phyloP scores from a whole-genome alignment of 2,888 invertebrate species.

The Synergus umbraculus region DNA sequence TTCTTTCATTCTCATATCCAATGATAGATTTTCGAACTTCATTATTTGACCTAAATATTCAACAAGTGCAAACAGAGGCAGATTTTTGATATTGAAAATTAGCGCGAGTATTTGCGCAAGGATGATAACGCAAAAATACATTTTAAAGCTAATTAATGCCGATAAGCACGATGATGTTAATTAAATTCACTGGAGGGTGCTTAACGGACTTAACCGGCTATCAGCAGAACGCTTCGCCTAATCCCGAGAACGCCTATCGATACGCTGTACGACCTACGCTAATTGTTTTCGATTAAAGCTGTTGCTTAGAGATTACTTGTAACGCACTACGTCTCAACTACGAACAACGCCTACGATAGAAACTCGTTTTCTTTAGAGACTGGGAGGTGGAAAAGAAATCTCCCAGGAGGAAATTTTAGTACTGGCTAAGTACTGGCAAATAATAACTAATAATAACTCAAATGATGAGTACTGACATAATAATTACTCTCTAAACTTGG shows the following conservation, averaged over 20 bases:
- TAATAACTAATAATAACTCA: too few relatives aligned
- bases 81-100: slow-evolving; percentile 32
- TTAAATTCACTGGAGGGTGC: slow-evolving; percentile 32
- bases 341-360: slow-evolving; percentile 73
- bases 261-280: slow-evolving; percentile 70
- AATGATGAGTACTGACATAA: too few relatives aligned
- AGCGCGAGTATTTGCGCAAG: slow-evolving; percentile 25
- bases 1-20: not conserved
- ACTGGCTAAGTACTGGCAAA: too few relatives aligned
- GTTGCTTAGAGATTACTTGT: slow-evolving; percentile 73
- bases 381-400: slow-evolving; percentile 53
- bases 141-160: slow-evolving; percentile 30
- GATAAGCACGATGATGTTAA: slow-evolving; percentile 34
- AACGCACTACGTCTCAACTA: slow-evolving; percentile 73
- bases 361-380: slow-evolving; percentile 69
- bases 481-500: too few relatives aligned
- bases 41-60: slow-evolving; percentile 1
- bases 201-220: slow-evolving; percentile 46
- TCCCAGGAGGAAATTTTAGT: slow-evolving; percentile 32
- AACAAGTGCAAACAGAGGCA: slow-evolving; percentile 9
- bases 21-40: not conserved
- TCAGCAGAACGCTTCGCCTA: slow-evolving; percentile 57
- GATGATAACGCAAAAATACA: slow-evolving; percentile 33
- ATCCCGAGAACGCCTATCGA: slow-evolving; percentile 65
- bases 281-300: slow-evolving; percentile 72